Conservation (phyloP, 2,888 invertebrate species). For the Gastracanthus pulcherrimus region DNA sequence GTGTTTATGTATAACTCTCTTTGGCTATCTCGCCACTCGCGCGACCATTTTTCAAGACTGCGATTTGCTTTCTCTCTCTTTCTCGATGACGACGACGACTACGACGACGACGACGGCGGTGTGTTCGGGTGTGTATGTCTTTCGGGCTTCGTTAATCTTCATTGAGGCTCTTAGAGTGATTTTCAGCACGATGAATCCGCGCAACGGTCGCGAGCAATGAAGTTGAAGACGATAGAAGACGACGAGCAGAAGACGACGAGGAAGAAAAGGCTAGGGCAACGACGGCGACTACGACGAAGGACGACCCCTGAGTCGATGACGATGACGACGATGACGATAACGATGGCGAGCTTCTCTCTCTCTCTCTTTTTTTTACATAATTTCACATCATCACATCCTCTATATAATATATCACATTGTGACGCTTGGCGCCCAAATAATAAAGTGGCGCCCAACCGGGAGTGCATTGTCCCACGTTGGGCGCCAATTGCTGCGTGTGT, state of each 20-base stretch:
- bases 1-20: constrained; percentile 49
- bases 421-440: constrained; percentile 21
- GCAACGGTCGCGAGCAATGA: background rate
- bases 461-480: too few species aligned
- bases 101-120: background rate
- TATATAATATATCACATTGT: constrained; percentile 51
- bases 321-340: background rate
- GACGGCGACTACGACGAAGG: background rate
- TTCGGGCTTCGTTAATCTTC: background rate
- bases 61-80: background rate
- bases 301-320: constrained; percentile 2
- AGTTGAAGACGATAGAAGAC: too few species aligned
- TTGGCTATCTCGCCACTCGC: constrained; percentile 41
- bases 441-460: background rate
- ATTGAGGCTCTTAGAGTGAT: background rate
- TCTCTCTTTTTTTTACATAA: background rate
- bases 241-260: background rate
- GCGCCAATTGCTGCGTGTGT: constrained; percentile 38
- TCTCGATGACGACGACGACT: background rate
- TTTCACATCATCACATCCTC: constrained; percentile 25
- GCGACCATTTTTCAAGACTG: constrained; percentile 21
- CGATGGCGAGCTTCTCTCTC: background rate
- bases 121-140: background rate
- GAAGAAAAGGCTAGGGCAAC: background rate
- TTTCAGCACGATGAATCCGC: background rate